Evolutionary conservation across 2,888 invertebrate species (phyloP).

Genomic region (Notodonta ziczac): DNA sequence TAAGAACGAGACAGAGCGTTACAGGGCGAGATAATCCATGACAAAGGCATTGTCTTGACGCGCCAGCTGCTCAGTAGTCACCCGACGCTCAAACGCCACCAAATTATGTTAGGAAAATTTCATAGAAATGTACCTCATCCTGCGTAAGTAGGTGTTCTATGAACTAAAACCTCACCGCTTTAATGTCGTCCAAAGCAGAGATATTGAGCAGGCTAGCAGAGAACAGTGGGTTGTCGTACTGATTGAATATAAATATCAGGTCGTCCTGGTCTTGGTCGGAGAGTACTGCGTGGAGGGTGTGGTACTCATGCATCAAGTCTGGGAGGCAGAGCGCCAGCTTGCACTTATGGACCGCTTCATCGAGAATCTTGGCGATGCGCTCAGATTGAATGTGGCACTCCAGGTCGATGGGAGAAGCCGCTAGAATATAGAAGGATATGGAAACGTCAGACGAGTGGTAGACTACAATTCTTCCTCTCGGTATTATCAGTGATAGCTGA

Average conservation of each 20-base stretch:
- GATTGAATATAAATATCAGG: slow-evolving; percentile 72
- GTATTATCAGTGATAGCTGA: too few species aligned
- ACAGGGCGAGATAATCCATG: too few species aligned
- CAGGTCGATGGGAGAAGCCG: slow-evolving; percentile 74
- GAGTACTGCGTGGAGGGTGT: slow-evolving; percentile 55
- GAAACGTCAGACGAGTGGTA: too few species aligned
- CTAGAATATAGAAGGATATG: slow-evolving; percentile 36
- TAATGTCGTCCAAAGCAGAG: slow-evolving; percentile 71
- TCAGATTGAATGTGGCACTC: slow-evolving; percentile 82
- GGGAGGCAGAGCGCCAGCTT: slow-evolving; percentile 73
- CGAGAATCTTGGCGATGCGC: slow-evolving; percentile 79
- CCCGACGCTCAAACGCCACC: too few species aligned
- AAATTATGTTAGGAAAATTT: too few species aligned
- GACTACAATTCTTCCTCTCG: too few species aligned
- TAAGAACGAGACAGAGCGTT: too few species aligned
- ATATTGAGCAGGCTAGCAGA: slow-evolving; percentile 68
- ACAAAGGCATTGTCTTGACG: too few species aligned
- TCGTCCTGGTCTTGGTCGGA: slow-evolving; percentile 68
- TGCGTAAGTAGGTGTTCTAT: too few species aligned
- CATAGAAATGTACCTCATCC: too few species aligned
- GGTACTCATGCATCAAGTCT: slow-evolving; percentile 66
- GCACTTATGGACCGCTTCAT: slow-evolving; percentile 76
- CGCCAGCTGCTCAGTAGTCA: too few species aligned
- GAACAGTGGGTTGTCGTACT: slow-evolving; percentile 72
- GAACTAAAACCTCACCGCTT: slow-evolving; percentile 51